Base-by-base conservation (phyloP, 2,113 vertebrate species). In the Bubo bubo region DNA sequence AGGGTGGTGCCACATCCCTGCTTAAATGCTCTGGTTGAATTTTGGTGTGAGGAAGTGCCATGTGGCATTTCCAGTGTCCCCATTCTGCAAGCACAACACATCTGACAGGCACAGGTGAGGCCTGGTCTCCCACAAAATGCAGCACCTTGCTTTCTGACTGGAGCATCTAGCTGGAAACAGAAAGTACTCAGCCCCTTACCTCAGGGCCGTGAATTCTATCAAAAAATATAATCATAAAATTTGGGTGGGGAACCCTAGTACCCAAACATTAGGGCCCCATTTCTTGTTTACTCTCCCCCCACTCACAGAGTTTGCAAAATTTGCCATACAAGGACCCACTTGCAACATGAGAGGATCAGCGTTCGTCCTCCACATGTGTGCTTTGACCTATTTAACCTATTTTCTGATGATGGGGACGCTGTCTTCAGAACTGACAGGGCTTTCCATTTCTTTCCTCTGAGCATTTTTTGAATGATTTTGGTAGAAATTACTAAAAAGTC, bases 1-100 rank as follows among this genome's bases (percentile, higher is more conserved):
- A 23, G 24, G 23, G 8, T 22, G 24, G 14, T 71, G 14, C 41
- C 37, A 71, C 0, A 0, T 37, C 52, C n/a, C 66, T 26, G 10
- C 27, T 39, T 30, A 34, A 52, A 13, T 16, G 41, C 32, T 62
- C 13, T 30, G 23, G 26, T 58, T 23, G 39, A 63, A 20, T 58
- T 62, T 43, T 0, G 4, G 49, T 26, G 39, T 47, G 53, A 3
- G 1, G 53, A 32, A 76, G 35, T 17, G 34, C 49, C 1, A 9
- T 28, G 53, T 27, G 70, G 34, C 35, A 21, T 26, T 91, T 66
- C 34, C 59, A 70, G 30, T 5, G 23, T 52, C 3, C 12, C 6
- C 17, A 24, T 63, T 1, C 15, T 39, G 27, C 5, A 17, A 86
- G 32, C 30, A 28, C 26, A 32, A n/a, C 3, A 6, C 24, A 14